Percentiles rank a stretch among this genome's conserved stretches.
These are phyloP conservation scores for Habrosyne pyritoides DNA, from an alignment of 2,888 invertebrate species.

Conservation along the genomic window DNA sequence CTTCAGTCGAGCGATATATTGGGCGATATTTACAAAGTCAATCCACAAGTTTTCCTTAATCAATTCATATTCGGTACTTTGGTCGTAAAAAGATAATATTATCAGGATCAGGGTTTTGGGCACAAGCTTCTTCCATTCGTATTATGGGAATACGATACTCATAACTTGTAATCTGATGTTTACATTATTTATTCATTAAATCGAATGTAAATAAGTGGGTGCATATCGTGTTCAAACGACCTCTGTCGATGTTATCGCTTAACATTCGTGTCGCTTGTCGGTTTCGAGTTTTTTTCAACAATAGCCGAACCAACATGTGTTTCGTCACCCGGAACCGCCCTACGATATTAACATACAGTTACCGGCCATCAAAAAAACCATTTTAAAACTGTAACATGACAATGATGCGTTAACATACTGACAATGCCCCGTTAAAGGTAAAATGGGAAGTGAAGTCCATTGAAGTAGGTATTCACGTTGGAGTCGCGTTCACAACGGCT, in stretches of 20 bases:
- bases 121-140: not conserved
- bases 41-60: not conserved
- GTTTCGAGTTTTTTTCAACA: conserved; percentile 63
- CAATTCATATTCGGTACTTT: not conserved
- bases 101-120: not conserved
- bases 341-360: conserved; percentile 72
- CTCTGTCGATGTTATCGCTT: conserved; percentile 53
- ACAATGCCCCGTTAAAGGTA: conserved; percentile 68
- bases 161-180: conserved; percentile 15
- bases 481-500: conserved; percentile 29
- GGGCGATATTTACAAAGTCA: not conserved
- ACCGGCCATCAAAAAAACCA: conserved; percentile 57
- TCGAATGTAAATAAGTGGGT: conserved; percentile 27
- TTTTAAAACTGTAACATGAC: conserved; percentile 75
- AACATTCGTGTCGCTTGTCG: conserved; percentile 54
- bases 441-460: conserved; percentile 62
- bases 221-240: conserved; percentile 21
- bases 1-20: not conserved
- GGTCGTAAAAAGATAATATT: not conserved
- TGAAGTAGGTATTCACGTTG: conserved; percentile 48
- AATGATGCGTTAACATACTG: conserved; percentile 75
- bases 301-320: conserved; percentile 70
- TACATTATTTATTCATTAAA: conserved; percentile 34
- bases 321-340: conserved; percentile 70
- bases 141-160: conserved; percentile 4